Conservation (phyloP, 2,113 vertebrate species). For the Melanerpes formicivorus region DNA sequence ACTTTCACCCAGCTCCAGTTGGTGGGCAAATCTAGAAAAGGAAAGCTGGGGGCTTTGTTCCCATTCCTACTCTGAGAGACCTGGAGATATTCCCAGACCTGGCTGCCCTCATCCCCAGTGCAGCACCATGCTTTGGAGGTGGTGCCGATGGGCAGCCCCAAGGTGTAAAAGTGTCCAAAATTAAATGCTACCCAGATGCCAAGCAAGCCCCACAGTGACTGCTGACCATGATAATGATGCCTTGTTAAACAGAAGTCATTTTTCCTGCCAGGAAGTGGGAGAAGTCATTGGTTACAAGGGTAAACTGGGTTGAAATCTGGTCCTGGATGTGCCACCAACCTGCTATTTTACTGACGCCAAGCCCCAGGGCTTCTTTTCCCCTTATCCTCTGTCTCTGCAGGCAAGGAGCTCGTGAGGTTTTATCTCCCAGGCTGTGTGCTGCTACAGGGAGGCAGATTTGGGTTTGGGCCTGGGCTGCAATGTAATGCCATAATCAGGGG, state of each 20-base stretch:
- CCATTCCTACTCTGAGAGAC: not conserved
- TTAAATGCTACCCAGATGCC: not conserved
- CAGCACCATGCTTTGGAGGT: rapidly evolving
- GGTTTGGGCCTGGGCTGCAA: slow-evolving; percentile 35
- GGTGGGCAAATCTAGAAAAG: not conserved
- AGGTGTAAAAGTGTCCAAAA: not conserved
- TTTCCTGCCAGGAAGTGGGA: not conserved
- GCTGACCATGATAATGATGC: rapidly evolving
- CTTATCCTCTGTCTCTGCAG: not conserved
- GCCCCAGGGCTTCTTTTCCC: rapidly evolving
- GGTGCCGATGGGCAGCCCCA: not conserved
- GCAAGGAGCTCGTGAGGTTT: not conserved
- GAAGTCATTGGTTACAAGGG: not conserved
- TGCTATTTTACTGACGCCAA: not conserved
- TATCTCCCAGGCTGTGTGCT: not conserved
- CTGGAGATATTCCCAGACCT: not conserved
- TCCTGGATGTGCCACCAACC: not conserved
- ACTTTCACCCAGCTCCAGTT: not conserved
- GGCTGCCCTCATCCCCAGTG: rapidly evolving
- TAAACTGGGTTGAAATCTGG: not conserved
- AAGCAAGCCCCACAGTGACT: not conserved
- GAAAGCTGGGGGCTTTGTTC: not conserved
- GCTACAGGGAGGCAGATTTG: not conserved
- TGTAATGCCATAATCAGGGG: slow-evolving; percentile 52
- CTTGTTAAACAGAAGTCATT: not conserved